Percentiles rank a stretch among this genome's conserved stretches.
Evolutionary conservation across 2,113 vertebrate species (phyloP).

Genomic region (Pyrgilauda ruficollis): DNA sequence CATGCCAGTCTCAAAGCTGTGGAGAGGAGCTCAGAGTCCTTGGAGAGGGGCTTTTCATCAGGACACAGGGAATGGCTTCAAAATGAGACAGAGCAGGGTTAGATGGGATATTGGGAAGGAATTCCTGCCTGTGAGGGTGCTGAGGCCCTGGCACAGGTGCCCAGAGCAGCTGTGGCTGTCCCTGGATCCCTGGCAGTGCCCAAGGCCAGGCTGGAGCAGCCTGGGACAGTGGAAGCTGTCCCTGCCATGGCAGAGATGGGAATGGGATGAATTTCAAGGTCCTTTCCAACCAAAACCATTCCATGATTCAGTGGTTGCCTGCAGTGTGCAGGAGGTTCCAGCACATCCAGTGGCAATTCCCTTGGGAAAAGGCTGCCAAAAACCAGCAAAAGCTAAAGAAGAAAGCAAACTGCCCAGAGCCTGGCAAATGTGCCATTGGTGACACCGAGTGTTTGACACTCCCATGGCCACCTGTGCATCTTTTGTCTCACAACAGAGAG

Average conservation of each 20-base stretch:
- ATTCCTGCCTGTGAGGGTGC: rapidly evolving
- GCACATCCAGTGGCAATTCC: rapidly evolving
- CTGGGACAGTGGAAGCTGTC: background rate
- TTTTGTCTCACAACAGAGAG: background rate
- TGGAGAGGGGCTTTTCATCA: background rate
- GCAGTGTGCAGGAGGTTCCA: background rate
- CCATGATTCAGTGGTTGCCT: background rate
- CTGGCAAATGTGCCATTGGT: background rate
- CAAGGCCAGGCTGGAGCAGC: background rate
- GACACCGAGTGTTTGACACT: background rate
- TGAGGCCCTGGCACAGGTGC: background rate
- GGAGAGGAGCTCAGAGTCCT: background rate
- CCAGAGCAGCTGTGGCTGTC: background rate
- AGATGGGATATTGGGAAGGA: background rate
- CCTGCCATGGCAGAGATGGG: background rate
- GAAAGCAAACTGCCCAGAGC: background rate
- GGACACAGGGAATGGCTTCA: background rate
- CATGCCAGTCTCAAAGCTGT: background rate
- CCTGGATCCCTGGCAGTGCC: background rate
- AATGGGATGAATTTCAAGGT: background rate
- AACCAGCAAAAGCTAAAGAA: rapidly evolving
- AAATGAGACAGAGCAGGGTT: background rate
- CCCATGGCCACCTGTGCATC: background rate
- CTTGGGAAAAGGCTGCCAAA: background rate
- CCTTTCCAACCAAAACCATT: background rate